Conservation (phyloP, 2,888 invertebrate genomes). For the Hypomecis atomaria region DNA sequence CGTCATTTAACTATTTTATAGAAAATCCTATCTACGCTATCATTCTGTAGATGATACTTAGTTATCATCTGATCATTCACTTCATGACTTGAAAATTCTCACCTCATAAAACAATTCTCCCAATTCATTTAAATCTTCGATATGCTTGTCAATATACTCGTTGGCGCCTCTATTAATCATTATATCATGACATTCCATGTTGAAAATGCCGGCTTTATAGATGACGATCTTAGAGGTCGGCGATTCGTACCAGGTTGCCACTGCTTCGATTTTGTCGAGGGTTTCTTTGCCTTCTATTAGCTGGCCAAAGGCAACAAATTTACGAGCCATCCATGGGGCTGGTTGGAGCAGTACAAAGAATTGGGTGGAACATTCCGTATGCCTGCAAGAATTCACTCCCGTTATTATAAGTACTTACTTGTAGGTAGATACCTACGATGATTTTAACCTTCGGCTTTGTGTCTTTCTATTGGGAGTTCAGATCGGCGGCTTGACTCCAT, state of each 20-base stretch:
- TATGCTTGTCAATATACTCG: conserved; percentile 66
- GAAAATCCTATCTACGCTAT: no score
- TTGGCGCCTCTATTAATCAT: conserved; percentile 61
- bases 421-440: no score
- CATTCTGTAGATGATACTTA: no score
- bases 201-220: conserved; percentile 64
- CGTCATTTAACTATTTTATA: no score
- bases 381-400: conserved; percentile 59
- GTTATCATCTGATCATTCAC: no score
- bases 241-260: conserved; percentile 86
- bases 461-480: no score
- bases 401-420: neutral
- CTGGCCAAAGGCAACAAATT: conserved; percentile 90
- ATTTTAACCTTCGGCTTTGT: no score
- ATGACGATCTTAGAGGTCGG: conserved; percentile 72
- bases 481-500: no score
- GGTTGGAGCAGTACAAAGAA: conserved; percentile 88
- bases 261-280: conserved; percentile 85
- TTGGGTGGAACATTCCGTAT: conserved; percentile 87
- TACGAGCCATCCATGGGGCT: conserved; percentile 88
- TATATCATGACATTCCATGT: conserved; percentile 69
- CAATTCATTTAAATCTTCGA: conserved; percentile 64
- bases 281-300: conserved; percentile 87
- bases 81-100: conserved; percentile 22
- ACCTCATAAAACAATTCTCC: conserved; percentile 65